Conservation (phyloP, 2,113 vertebrate species). For the Pleuronectes platessa region DNA sequence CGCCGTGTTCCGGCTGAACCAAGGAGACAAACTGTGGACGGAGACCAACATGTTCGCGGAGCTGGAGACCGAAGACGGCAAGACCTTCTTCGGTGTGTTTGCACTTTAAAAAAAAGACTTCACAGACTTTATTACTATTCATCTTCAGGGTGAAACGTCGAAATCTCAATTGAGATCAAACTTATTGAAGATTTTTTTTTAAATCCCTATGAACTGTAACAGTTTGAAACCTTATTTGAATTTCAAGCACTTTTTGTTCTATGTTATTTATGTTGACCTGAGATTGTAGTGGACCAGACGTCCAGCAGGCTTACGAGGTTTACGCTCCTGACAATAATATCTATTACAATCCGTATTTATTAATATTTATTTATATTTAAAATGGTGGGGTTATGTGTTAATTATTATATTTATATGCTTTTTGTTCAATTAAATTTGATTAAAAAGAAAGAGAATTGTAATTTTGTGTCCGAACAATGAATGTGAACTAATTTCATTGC, state of each 20-base stretch:
- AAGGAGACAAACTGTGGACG: slow-evolving; percentile 76
- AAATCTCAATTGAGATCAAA: slow-evolving; percentile 74
- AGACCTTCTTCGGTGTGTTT: slow-evolving; percentile 82
- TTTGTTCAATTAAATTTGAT: slow-evolving; percentile 29
- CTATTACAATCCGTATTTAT: slow-evolving; percentile 57
- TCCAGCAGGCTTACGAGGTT: slow-evolving; percentile 17
- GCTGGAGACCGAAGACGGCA: slow-evolving; percentile 68
- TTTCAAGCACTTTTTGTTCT: slow-evolving; percentile 59
- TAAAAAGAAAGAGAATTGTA: slow-evolving; percentile 18
- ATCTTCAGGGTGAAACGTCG: slow-evolving; percentile 60
- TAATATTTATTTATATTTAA: slow-evolving; percentile 78
- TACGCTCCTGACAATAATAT: slow-evolving; percentile 19
- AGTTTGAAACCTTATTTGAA: slow-evolving; percentile 64
- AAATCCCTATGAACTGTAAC: slow-evolving; percentile 71
- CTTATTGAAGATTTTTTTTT: background rate
- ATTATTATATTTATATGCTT: slow-evolving; percentile 45
- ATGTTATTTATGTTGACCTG: slow-evolving; percentile 60
- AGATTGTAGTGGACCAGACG: slow-evolving; percentile 46
- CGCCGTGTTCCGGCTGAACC: slow-evolving; percentile 76
- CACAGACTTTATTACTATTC: slow-evolving; percentile 35
- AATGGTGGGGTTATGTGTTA: slow-evolving; percentile 5
- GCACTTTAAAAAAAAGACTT: slow-evolving; percentile 60
- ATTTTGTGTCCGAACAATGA: background rate
- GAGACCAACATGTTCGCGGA: slow-evolving; percentile 50
- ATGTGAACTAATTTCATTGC: background rate